These are phyloP conservation scores for Diarsia mendica DNA, from an alignment of 2,888 invertebrate genomes.

Conservation along the genomic window DNA sequence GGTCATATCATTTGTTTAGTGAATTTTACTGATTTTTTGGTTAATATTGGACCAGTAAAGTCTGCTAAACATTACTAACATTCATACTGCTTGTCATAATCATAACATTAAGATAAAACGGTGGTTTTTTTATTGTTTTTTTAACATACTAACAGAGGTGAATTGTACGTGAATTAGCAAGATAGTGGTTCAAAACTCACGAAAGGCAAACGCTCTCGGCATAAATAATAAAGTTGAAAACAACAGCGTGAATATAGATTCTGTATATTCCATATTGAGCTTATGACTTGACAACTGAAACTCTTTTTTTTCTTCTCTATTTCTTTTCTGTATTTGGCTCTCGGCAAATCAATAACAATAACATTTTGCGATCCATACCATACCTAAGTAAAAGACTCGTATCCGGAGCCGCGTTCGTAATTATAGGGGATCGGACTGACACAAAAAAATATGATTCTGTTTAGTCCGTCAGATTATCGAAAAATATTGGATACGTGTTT, in stretches of 20 bases:
- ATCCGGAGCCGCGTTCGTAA: neutral
- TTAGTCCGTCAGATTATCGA: no score
- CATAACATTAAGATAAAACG: slow-evolving; percentile 20
- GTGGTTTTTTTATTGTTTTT: slow-evolving; percentile 10
- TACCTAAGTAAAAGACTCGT: neutral
- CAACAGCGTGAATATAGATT: neutral
- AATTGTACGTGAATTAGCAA: neutral
- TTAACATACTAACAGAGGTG: neutral
- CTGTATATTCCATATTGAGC: slow-evolving; percentile 3
- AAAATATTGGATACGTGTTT: no score
- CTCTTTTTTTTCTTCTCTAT: no score
- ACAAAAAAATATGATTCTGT: no score
- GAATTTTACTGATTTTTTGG: slow-evolving; percentile 17
- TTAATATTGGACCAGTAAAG: slow-evolving; percentile 14
- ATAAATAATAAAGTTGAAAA: neutral
- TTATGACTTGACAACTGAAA: neutral
- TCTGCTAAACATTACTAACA: slow-evolving; percentile 18
- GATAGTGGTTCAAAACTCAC: slow-evolving; percentile 1
- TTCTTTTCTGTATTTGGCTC: neutral
- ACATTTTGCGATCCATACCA: neutral
- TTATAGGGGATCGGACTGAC: no score
- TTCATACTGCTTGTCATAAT: slow-evolving; percentile 47
- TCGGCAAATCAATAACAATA: neutral
- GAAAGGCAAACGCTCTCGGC: neutral
- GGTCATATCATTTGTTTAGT: slow-evolving; percentile 26